These are phyloP conservation scores for Calliphora vomitoria DNA, from an alignment of 2,888 invertebrate genomes.

Conservation along the genomic window DNA sequence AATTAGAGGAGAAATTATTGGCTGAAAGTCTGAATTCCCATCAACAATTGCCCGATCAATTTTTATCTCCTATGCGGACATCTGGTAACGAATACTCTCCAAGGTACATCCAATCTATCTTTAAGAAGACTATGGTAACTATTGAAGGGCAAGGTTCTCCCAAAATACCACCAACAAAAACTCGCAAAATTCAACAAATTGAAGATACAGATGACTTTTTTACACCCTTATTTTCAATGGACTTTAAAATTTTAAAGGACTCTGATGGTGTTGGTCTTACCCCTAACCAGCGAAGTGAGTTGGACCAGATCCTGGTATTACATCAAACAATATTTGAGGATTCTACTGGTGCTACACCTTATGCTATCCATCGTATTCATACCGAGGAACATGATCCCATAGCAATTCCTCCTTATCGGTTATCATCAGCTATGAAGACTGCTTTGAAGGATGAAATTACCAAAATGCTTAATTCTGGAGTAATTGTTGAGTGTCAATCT, in stretches of 20 bases:
- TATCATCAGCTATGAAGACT: constrained; percentile 75
- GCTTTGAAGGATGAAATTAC: constrained; percentile 78
- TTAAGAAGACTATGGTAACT: not conserved
- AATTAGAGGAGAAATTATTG: not conserved
- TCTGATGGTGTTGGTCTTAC: constrained; percentile 50
- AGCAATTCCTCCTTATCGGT: constrained; percentile 52
- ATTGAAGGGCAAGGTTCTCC: not conserved
- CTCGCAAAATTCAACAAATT: not conserved
- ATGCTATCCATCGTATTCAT: constrained; percentile 54
- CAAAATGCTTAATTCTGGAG: constrained; percentile 77
- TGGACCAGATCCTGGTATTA: constrained; percentile 29
- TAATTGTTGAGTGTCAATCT: constrained; percentile 82
- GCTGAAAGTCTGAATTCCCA: not conserved
- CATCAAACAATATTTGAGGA: constrained; percentile 33
- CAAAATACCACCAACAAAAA: not conserved
- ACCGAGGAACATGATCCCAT: constrained; percentile 49
- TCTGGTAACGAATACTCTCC: constrained; percentile 7
- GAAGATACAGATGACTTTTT: constrained; percentile 32
- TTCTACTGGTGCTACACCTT: constrained; percentile 33
- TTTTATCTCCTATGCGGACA: not conserved
- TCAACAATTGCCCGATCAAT: not conserved
- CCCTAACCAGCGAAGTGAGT: constrained; percentile 10
- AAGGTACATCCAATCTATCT: constrained; percentile 11
- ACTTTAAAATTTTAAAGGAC: constrained; percentile 30
- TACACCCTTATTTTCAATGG: constrained; percentile 37